phyloP scores from a whole-genome alignment of 2,888 invertebrate species.

The Aproaerema taeniolella region DNA sequence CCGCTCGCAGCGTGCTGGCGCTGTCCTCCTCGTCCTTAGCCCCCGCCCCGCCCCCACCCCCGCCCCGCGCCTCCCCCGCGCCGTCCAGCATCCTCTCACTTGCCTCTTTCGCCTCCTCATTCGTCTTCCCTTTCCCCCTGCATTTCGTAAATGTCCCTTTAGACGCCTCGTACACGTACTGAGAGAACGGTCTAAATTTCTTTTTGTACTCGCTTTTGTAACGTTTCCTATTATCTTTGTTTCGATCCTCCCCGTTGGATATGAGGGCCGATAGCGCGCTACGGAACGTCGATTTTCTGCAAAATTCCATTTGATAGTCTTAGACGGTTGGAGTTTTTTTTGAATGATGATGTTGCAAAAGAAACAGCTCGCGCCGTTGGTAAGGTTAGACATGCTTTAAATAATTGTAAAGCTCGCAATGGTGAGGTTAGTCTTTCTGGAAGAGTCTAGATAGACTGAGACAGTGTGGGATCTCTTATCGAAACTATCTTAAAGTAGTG shows the following conservation, averaged over 20 bases:
- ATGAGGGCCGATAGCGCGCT: constrained; percentile 77
- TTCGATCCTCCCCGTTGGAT: constrained; percentile 78
- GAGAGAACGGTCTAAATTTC: constrained; percentile 88
- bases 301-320: constrained; percentile 74
- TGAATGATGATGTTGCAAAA: constrained; percentile 71
- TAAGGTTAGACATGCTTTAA: constrained; percentile 72
- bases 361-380: constrained; percentile 71
- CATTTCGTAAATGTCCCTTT: constrained; percentile 81
- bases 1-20: constrained; percentile 67
- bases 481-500: constrained; percentile 39
- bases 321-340: constrained; percentile 60
- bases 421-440: constrained; percentile 69
- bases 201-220: constrained; percentile 89
- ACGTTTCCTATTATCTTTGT: constrained; percentile 81
- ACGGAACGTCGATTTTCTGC: constrained; percentile 78
- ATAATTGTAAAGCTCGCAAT: constrained; percentile 74
- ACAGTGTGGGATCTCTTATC: constrained; percentile 49
- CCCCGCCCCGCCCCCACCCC: constrained; percentile 45
- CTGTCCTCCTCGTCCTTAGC: constrained; percentile 63
- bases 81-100: constrained; percentile 67
- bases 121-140: constrained; percentile 80
- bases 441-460: constrained; percentile 61
- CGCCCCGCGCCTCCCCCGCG: constrained; percentile 31
- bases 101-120: constrained; percentile 70
- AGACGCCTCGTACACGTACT: constrained; percentile 86